Evolutionary conservation across 2,113 vertebrate species (phyloP), one percentile per base, ranked within the genome.

Genomic region (Columbina picui): DNA sequence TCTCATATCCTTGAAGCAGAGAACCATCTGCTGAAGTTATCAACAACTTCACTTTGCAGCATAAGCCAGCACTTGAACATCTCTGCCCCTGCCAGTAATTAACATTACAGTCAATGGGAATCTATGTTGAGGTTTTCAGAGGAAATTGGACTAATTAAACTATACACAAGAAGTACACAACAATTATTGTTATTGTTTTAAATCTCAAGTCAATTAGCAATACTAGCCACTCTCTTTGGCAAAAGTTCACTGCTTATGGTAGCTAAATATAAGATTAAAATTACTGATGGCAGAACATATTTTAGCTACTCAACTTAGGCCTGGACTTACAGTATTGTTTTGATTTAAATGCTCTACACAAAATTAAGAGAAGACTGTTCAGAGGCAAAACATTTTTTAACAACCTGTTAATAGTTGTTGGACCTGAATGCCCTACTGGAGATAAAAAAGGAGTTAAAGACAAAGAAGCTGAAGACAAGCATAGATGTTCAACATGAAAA

Each of bases 101-200:
- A 81, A 84, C 82, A 78, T 93, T 75, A 65, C 17, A 78, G 69
- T 95, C 64, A 73, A 65, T 93, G 64, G 75, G 78, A 96, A 97
- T 95, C 86, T 91, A 87, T 74, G 32, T 56, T 85, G 67, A 94
- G 73, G 43, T 43, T 95, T 96, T 81, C 87, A 92, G 70, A 92
- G 45, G 91, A 96, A 97, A 96, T 74, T 41, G 83, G 74, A 32
- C 55, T 95, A 97, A 97, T 97, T 95, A 96, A 87, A 60, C 68
- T 96, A 96, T 94, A 96, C 76, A 86, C 57, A 93, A 73, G 80
- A 96, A 92, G 65, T 91, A 87, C 69, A 83, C 65, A 68, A 90
- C 60, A 85, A 93, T 96, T 95, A 95, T 84, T 93, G 45, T 78
- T 90, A 91, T 55, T 34, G 80, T 93, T 94, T 93, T 93, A 95